phyloP scores from a whole-genome alignment of 2,797 vertebrate species.

The Acipenser oxyrinchus region DNA sequence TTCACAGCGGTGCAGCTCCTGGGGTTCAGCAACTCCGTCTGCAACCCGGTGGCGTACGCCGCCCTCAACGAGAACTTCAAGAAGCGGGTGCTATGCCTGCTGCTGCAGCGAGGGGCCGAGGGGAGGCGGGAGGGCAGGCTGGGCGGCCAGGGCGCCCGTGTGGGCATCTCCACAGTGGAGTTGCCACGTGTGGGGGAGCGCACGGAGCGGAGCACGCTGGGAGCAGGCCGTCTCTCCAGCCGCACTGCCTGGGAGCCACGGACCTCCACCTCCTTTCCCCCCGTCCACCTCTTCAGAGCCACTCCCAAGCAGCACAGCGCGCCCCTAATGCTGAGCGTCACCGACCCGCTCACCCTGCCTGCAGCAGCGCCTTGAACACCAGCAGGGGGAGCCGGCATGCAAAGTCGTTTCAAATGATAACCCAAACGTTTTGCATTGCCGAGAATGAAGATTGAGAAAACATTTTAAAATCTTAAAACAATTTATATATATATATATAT shows the following conservation, averaged over 20 bases:
- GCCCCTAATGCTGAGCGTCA: background rate
- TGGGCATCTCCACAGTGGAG: conserved; percentile 20
- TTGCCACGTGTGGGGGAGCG: background rate
- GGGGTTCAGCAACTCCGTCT: conserved; percentile 40
- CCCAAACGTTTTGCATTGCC: too few species aligned
- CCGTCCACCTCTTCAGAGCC: background rate
- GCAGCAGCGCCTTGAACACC: too few species aligned
- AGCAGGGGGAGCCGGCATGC: too few species aligned
- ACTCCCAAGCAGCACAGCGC: background rate
- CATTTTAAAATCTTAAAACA: too few species aligned
- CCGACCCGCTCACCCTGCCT: background rate
- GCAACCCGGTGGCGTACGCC: conserved; percentile 36
- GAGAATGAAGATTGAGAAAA: too few species aligned
- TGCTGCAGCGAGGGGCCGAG: conserved; percentile 12
- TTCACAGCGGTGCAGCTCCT: conserved; percentile 35
- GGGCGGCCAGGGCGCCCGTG: conserved; percentile 15
- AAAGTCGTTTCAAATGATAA: too few species aligned
- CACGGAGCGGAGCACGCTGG: conserved; percentile 10
- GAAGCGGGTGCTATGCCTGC: conserved; percentile 25
- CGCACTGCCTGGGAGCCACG: background rate
- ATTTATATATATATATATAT: too few species aligned
- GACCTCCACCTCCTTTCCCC: background rate
- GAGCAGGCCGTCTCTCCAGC: background rate
- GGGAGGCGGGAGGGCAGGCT: background rate
- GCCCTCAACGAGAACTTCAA: conserved; percentile 39